phyloP scores from a whole-genome alignment of 2,888 invertebrate genomes.

The Pyrrhia umbra region DNA sequence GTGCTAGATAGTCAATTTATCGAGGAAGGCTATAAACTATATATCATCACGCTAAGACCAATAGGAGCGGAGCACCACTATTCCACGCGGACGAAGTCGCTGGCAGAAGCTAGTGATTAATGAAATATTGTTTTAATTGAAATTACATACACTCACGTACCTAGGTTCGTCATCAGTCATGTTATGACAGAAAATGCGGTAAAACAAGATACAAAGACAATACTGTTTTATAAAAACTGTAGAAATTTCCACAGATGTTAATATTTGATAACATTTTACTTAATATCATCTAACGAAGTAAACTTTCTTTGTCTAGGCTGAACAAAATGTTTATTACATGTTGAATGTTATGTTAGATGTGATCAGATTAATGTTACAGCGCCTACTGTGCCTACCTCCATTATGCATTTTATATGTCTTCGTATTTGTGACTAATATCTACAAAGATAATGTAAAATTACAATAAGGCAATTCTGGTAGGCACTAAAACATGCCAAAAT shows the following conservation, averaged over 20 bases:
- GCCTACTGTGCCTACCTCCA: too few species aligned
- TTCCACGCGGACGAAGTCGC: too few species aligned
- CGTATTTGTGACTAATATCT: too few species aligned
- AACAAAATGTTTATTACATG: neutral
- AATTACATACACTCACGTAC: neutral
- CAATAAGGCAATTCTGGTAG: too few species aligned
- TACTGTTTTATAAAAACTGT: constrained; percentile 45
- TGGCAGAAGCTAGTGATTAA: neutral
- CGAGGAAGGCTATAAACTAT: too few species aligned
- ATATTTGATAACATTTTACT: constrained; percentile 40
- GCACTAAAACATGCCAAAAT: too few species aligned
- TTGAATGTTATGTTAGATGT: neutral
- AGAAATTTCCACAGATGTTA: constrained; percentile 31
- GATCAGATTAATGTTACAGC: neutral
- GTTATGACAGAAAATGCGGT: constrained; percentile 32
- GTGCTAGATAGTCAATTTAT: too few species aligned
- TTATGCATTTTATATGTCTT: too few species aligned
- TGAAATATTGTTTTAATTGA: constrained; percentile 35
- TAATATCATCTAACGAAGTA: constrained; percentile 1
- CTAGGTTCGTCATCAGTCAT: constrained; percentile 28
- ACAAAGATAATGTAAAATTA: too few species aligned
- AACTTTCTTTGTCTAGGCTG: constrained; percentile 2
- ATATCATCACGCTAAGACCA: too few species aligned
- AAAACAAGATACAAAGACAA: constrained; percentile 25
- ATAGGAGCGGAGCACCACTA: too few species aligned